Evolutionary conservation across 2,113 vertebrate species (phyloP).

Genomic region (Tupaia tana): DNA sequence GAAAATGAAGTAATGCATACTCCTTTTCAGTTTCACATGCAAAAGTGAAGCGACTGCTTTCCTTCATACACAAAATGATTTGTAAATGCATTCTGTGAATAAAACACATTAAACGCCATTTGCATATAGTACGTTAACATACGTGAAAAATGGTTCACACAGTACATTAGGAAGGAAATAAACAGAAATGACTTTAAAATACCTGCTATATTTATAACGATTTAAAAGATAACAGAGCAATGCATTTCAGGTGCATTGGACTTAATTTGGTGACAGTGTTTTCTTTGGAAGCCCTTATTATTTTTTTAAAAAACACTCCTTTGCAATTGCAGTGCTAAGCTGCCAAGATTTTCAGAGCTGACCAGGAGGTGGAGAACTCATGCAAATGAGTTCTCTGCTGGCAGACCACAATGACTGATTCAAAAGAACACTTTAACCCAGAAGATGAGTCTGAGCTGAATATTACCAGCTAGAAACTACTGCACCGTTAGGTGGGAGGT

Average conservation of each 20-base stretch:
- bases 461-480: constrained; percentile 49
- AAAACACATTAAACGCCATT: constrained; percentile 81
- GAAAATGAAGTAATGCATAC: constrained; percentile 60
- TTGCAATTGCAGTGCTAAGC: constrained; percentile 61
- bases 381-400: constrained; percentile 69
- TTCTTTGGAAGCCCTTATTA: constrained; percentile 67
- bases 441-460: constrained; percentile 51
- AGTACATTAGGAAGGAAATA: constrained; percentile 73
- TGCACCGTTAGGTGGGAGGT: not conserved
- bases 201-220: constrained; percentile 67
- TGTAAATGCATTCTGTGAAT: constrained; percentile 82
- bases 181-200: constrained; percentile 73
- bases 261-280: constrained; percentile 52
- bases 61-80: constrained; percentile 71
- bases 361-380: constrained; percentile 65
- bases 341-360: constrained; percentile 76
- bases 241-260: constrained; percentile 74
- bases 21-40: constrained; percentile 60
- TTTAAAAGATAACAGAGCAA: constrained; percentile 70
- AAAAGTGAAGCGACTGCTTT: constrained; percentile 67
- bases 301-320: constrained; percentile 11
- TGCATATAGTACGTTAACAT: constrained; percentile 79
- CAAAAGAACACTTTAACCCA: constrained; percentile 69
- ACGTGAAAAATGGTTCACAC: constrained; percentile 78
- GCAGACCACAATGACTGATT: constrained; percentile 61